These are phyloP conservation scores for Oryzias woworae DNA, from an alignment of 2,113 vertebrate species.

Conservation along the genomic window DNA sequence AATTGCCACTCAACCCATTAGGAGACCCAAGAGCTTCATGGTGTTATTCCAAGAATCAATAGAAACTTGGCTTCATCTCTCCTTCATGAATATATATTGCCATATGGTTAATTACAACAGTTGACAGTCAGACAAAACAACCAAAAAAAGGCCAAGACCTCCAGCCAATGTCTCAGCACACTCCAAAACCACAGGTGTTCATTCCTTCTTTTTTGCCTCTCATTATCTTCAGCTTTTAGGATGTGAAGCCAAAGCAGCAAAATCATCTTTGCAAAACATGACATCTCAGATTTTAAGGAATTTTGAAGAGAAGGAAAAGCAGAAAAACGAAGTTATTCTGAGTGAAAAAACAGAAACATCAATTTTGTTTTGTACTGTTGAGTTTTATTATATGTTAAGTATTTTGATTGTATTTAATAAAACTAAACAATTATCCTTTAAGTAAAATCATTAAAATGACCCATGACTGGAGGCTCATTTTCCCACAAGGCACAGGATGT, in stretches of 20 bases:
- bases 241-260: conserved; percentile 10
- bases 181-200: conserved; percentile 27
- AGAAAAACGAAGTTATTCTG: not conserved
- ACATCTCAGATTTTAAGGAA: not conserved
- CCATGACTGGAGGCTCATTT: no score
- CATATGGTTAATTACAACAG: conserved; percentile 29
- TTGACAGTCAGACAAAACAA: conserved; percentile 31
- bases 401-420: no score
- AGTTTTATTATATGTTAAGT: no score
- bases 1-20: not conserved
- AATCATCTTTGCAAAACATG: conserved; percentile 3
- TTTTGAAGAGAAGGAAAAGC: not conserved
- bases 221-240: conserved; percentile 12
- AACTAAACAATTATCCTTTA: no score
- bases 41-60: conserved; percentile 9
- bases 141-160: conserved; percentile 15
- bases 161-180: not conserved
- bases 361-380: no score
- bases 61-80: conserved; percentile 14
- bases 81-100: conserved; percentile 19
- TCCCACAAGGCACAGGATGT: no score
- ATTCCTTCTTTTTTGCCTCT: not conserved
- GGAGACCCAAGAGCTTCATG: not conserved
- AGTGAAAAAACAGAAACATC: no score
- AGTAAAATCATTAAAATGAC: no score